Base-by-base conservation (phyloP, 2,888 invertebrate species). In the Enchytraeus crypticus region DNA sequence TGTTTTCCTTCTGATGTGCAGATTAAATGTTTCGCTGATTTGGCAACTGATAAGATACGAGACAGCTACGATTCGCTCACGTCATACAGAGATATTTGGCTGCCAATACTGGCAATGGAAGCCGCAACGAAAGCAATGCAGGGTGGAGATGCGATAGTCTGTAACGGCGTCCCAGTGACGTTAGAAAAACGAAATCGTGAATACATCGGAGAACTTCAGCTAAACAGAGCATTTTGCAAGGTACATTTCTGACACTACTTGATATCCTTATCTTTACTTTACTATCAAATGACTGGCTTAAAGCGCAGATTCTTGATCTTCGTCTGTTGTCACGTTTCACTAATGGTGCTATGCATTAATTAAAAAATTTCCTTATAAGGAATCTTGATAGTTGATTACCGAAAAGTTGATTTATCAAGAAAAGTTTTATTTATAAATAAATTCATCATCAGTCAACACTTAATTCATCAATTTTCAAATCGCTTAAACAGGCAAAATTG, bases 101-200 rank as follows among this genome's bases (percentile, higher is more conserved):
- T 51, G 21, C 70, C 72, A 30, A 64, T 73, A 30, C 60, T 74
- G 26, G 64, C 70, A 21, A 64, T 75, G 64, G 76, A 75, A 61
- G 70, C 74, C 23, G 71, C 71, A 0, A 57, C 63, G 8, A 59
- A 59, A 43, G 71, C 75, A 23, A 71, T 72, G 2, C 30, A 49
- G 4, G 65, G 57, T 18, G 68, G 68, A 26, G 70, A 72, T 33
- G 65, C 71, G 11, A 62, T 74, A 49, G 51, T 69, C 18, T 66
- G 76, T 32, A 70, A 73, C 53, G 71, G 71, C 62, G 70, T 74
- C 3, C 54, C 57, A 2, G 54, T 54, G 5, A 34, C 34, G 3
- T 8, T 54, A 27, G n/a, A 34, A 18, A 54, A 54, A 34, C 32
- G 34, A 21, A 54, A 54, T 18, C 33, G 34, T 38, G n/a, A n/a